Conservation (phyloP, 2,888 invertebrate species). For the Lumbricus terrestris region DNA sequence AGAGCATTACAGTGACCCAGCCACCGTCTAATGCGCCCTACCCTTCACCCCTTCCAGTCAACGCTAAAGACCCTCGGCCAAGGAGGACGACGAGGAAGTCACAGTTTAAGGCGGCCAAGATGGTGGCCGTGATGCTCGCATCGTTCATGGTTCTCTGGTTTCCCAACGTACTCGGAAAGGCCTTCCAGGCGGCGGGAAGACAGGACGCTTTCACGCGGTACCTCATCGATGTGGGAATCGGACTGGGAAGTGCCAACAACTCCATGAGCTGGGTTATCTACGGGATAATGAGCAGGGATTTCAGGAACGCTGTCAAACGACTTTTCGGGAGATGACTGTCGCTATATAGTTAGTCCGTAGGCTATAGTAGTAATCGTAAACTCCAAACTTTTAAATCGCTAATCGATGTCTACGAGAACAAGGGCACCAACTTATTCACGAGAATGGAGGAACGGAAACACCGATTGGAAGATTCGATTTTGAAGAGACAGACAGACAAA, state of each 20-base stretch:
- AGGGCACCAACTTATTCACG: too few relatives aligned
- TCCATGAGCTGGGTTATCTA: background rate
- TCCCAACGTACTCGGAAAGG: background rate
- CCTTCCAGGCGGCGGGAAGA: background rate
- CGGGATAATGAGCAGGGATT: background rate
- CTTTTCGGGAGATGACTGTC: background rate
- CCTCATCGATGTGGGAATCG: background rate
- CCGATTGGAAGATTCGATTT: too few relatives aligned
- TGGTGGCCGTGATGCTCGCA: background rate
- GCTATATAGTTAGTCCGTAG: background rate
- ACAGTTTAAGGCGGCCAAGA: slow-evolving; percentile 9
- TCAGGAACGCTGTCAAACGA: background rate
- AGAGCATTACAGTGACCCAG: background rate
- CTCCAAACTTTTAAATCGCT: too few relatives aligned
- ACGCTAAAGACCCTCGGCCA: background rate
- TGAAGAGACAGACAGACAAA: background rate
- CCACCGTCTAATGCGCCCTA: background rate
- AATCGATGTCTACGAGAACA: too few relatives aligned
- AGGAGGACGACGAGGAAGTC: background rate
- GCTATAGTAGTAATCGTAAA: too few relatives aligned
- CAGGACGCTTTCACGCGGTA: background rate
- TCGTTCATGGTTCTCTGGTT: background rate
- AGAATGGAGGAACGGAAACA: too few relatives aligned
- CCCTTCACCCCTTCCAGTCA: background rate
- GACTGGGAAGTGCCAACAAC: background rate